Percentiles rank a stretch among this genome's conserved stretches.
Conservation (phyloP, 2,888 invertebrate genomes). For the Agriotes lineatus region DNA sequence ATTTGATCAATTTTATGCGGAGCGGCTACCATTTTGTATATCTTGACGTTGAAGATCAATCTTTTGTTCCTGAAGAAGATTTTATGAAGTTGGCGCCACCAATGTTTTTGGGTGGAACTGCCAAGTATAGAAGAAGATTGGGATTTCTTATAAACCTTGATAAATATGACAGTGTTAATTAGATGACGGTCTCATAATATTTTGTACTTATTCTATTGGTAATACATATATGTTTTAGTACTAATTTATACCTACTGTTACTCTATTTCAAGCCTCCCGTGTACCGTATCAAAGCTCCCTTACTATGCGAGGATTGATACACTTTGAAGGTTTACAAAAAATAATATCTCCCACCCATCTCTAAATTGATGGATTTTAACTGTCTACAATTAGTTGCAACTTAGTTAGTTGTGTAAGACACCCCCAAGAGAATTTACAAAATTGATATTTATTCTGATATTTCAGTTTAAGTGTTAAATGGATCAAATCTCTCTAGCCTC, state of each 20-base stretch:
- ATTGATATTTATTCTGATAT: too few relatives aligned
- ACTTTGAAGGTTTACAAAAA: too few relatives aligned
- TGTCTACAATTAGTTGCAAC: too few relatives aligned
- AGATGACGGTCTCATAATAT: not conserved
- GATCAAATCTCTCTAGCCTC: too few relatives aligned
- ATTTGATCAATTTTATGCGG: conserved; percentile 19
- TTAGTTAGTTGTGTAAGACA: too few relatives aligned
- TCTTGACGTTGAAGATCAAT: conserved; percentile 9
- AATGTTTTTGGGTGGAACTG: conserved; percentile 15
- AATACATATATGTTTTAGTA: too few relatives aligned
- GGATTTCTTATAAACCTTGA: not conserved
- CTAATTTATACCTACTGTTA: not conserved
- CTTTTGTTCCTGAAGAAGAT: not conserved
- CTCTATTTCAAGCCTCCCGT: not conserved
- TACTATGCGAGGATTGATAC: conserved; percentile 2
- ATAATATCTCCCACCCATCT: too few relatives aligned
- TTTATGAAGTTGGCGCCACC: not conserved
- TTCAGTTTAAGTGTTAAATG: too few relatives aligned
- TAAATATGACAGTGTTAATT: conserved; percentile 19
- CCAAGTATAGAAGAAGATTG: not conserved
- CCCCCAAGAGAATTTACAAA: too few relatives aligned
- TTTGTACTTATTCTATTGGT: not conserved
- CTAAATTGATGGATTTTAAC: too few relatives aligned
- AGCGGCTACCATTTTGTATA: conserved; percentile 3
- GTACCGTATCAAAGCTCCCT: conserved; percentile 8